Evolutionary conservation across 2,888 invertebrate species (phyloP), one percentile per base, ranked within the genome.

Genomic region (Criorhina ranunculi): DNA sequence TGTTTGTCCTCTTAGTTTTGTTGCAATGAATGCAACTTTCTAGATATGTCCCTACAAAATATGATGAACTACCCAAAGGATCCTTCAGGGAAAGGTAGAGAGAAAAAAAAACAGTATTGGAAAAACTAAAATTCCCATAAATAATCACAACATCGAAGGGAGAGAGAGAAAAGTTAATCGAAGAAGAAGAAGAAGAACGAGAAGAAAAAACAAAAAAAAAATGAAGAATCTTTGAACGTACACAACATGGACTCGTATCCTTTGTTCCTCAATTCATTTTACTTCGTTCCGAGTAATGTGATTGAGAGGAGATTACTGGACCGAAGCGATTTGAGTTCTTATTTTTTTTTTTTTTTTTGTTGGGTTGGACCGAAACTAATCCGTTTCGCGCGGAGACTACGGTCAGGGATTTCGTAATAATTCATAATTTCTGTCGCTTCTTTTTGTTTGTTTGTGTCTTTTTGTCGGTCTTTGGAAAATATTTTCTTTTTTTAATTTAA

Each of bases 241-340:
- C 70, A 31, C 44, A 49, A 51, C 57, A 51, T 42, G 60, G 55
- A 55, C 12, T 55, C 51, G 57, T 73, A 80, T 85, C 85, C 85
- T 85, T 85, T 85, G 85, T 85, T 64, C 64, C 55, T 69, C 76
- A 66, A 85, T 85, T 85, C 85, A 85, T 85, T 70, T 80, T 70
- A 80, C 79, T 85, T 60, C 80, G 85, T 85, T 80, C 80, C 80
- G 46, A 76, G 80, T 85, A 85, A 85, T 80, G 70, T 80, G 85
- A 85, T 85, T 85, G 85, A 85, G 80, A 70, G 66, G 70, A 70
- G 85, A 85, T 85, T 85, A 85, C 80, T 85, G 80, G 80, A 80
- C 85, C 85, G 76, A 29, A 70, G 70, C 79, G 75, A 76, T 80
- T 76, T 70, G 19, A 60, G 59, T 70, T 51, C 31, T 24, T 49